Conservation (phyloP, 2,113 vertebrate genomes). For the Calyptomena viridis region DNA sequence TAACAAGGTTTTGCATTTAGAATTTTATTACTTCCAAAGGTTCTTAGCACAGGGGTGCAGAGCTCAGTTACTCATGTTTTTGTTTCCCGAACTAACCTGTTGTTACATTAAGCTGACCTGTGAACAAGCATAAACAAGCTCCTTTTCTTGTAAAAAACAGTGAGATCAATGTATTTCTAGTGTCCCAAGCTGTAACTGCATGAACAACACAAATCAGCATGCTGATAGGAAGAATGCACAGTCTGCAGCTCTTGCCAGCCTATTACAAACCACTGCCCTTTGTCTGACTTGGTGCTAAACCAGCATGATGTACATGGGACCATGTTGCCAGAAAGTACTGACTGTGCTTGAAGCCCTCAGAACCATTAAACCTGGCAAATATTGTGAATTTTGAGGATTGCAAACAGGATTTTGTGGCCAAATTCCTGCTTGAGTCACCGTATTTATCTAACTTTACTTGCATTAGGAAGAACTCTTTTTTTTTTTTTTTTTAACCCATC, state of each 20-base stretch:
- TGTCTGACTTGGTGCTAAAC: neutral
- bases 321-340: neutral
- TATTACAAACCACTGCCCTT: neutral
- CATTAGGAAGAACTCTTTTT: neutral
- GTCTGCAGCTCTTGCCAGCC: neutral
- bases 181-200: neutral
- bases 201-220: neutral
- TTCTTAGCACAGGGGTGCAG: neutral
- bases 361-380: neutral
- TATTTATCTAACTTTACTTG: neutral
- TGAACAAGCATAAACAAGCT: neutral
- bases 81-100: neutral
- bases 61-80: neutral
- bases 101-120: neutral
- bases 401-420: neutral
- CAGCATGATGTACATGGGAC: neutral
- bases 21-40: neutral
- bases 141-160: neutral
- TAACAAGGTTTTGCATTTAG: neutral
- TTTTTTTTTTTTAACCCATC: neutral
- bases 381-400: neutral
- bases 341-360: neutral
- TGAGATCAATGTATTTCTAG: neutral
- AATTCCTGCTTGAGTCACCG: neutral
- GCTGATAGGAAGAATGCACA: neutral